phyloP scores from a whole-genome alignment of 2,888 invertebrate species.

The Dioctria linearis region DNA sequence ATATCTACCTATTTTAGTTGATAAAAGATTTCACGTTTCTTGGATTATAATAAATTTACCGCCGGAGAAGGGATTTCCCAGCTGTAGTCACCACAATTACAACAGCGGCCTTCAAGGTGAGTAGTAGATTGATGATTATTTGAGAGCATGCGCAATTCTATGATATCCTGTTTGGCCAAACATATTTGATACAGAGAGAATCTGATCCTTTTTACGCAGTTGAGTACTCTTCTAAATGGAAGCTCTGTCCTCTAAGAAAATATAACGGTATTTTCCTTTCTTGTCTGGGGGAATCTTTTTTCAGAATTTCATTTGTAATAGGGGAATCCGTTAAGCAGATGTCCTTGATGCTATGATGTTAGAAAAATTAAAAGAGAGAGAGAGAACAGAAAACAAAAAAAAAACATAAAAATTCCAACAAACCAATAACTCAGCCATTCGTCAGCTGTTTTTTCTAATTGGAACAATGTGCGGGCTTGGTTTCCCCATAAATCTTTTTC shows the following conservation, averaged over 20 bases:
- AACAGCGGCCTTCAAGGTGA: conserved; percentile 12
- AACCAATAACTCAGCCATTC: background rate
- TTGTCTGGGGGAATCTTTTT: no score
- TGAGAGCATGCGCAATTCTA: no score
- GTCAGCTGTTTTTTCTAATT: conserved; percentile 31
- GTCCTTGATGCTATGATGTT: no score
- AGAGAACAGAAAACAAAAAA: background rate
- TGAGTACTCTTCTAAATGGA: no score
- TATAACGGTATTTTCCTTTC: no score
- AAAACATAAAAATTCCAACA: background rate
- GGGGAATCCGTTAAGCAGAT: no score
- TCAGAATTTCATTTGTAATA: no score
- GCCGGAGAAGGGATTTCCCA: conserved; percentile 40
- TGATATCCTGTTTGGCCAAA: no score
- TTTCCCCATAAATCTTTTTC: conserved; percentile 14
- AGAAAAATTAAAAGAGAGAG: background rate
- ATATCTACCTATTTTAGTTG: no score
- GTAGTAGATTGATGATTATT: background rate
- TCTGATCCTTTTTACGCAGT: no score
- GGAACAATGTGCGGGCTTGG: conserved; percentile 38
- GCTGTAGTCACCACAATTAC: background rate
- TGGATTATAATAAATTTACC: conserved; percentile 29
- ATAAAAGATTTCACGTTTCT: background rate
- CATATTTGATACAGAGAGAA: no score
- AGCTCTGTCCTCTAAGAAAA: no score